These are phyloP conservation scores for Notospermus geniculatus DNA, from an alignment of 1,140 invertebrate genomes.

Conservation along the genomic window DNA sequence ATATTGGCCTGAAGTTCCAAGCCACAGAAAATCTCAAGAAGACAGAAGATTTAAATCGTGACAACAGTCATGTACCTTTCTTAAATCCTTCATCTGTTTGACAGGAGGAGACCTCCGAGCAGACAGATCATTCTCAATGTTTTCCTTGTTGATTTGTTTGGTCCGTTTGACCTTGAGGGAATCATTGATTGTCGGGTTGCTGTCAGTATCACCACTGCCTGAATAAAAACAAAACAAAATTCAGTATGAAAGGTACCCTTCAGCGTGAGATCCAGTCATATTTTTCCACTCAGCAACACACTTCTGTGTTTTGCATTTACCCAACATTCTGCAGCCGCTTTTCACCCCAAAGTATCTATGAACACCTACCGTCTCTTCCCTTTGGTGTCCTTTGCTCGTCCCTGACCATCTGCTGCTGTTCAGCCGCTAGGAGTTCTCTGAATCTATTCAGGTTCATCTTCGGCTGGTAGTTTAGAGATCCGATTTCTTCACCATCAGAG, in stretches of 20 bases:
- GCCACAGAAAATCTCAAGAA: background rate
- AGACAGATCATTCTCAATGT: background rate
- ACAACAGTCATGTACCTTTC: background rate
- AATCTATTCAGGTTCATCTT: conserved; percentile 44
- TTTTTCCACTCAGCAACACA: too few species aligned
- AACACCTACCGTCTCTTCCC: too few species aligned
- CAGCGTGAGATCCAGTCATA: too few species aligned
- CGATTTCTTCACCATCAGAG: background rate
- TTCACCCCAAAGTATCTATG: too few species aligned
- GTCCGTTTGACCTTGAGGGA: too few species aligned
- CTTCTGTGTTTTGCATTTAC: too few species aligned
- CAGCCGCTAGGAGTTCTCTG: conserved; percentile 35
- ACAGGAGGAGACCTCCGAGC: background rate
- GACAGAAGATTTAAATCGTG: background rate
- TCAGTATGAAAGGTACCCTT: too few species aligned
- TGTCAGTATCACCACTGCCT: too few species aligned
- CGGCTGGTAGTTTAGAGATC: conserved; percentile 31
- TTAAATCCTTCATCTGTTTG: conserved; percentile 9
- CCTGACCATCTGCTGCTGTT: conserved; percentile 35
- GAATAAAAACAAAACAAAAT: too few species aligned
- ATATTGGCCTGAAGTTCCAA: too few species aligned
- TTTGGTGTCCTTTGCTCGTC: background rate
- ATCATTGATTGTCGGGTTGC: too few species aligned
- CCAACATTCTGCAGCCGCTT: too few species aligned
- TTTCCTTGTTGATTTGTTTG: conserved; percentile 1